These are phyloP conservation scores for Calephelis virginiensis DNA, from an alignment of 1,140 invertebrate species.

Conservation along the genomic window DNA sequence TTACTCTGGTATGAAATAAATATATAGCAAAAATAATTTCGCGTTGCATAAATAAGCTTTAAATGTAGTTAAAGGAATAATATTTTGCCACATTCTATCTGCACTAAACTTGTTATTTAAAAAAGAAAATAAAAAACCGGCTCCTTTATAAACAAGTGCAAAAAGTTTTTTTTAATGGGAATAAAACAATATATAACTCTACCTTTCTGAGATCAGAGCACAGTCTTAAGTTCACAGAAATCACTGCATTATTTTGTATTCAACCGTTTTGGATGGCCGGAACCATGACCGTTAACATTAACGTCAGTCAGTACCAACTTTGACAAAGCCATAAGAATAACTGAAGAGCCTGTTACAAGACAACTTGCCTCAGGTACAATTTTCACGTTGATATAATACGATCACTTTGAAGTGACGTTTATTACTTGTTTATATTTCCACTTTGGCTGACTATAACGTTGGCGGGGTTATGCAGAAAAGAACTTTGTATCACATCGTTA, in stretches of 20 bases:
- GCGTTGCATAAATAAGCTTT: constrained; percentile 22
- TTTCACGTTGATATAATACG: constrained; percentile 57
- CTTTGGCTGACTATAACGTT: constrained; percentile 14
- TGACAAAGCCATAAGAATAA: constrained; percentile 50
- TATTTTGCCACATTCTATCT: constrained; percentile 34
- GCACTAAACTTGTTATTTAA: constrained; percentile 36
- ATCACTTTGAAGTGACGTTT: constrained; percentile 23
- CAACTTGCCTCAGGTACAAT: constrained; percentile 61
- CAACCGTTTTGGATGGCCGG: constrained; percentile 41
- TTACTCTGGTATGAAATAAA: too few relatives aligned
- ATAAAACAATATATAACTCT: constrained; percentile 33
- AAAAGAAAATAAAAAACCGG: constrained; percentile 57
- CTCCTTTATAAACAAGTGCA: constrained; percentile 33
- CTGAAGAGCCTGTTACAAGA: constrained; percentile 53
- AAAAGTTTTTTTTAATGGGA: constrained; percentile 5
- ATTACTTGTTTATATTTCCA: not conserved
- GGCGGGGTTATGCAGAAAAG: constrained; percentile 36
- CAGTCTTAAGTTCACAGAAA: constrained; percentile 47
- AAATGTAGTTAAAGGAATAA: constrained; percentile 22
- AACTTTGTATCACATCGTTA: constrained; percentile 55
- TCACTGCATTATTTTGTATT: constrained; percentile 57
- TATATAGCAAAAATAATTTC: too few relatives aligned
- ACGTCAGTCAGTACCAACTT: constrained; percentile 34
- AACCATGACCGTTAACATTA: constrained; percentile 29
- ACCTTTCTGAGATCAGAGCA: constrained; percentile 53